These are phyloP conservation scores for Rhopalosiphum padi DNA, from an alignment of 1,140 invertebrate genomes.

Conservation along the genomic window DNA sequence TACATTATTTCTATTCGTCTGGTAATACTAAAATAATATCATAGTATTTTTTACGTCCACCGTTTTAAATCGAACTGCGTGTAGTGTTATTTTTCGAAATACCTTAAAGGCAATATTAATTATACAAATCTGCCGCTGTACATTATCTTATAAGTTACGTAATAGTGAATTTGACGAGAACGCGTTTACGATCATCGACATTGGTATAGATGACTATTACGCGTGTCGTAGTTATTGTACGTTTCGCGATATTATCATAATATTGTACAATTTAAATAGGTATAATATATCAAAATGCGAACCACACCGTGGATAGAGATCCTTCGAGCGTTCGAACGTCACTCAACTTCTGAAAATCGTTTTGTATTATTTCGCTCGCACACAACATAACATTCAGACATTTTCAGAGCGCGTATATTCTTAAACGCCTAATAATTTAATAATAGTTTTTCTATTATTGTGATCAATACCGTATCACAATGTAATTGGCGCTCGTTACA, in stretches of 20 bases:
- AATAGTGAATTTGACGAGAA: neutral
- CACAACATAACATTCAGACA: neutral
- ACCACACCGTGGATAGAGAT: neutral
- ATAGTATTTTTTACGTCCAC: neutral
- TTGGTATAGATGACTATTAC: too few relatives aligned
- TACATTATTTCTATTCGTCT: neutral
- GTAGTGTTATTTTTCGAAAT: neutral
- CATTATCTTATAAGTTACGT: neutral
- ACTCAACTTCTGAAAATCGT: neutral
- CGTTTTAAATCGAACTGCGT: neutral
- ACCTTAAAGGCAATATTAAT: neutral
- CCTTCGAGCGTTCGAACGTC: neutral
- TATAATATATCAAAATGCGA: neutral
- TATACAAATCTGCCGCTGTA: neutral
- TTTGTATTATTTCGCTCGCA: neutral
- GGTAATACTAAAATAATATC: neutral
- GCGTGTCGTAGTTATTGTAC: neutral
- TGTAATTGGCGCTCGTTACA: conserved; percentile 2
- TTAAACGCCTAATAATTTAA: neutral
- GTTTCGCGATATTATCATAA: neutral
- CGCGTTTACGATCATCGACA: neutral
- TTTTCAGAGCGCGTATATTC: neutral
- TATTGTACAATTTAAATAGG: neutral
- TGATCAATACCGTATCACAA: neutral
- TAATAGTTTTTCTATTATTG: neutral